A percentile compares a stretch with the other conserved stretches of the same genome.
These are phyloP conservation scores for Amblyjoppa fuscipennis DNA, from an alignment of 2,888 invertebrate genomes.

Conservation along the genomic window DNA sequence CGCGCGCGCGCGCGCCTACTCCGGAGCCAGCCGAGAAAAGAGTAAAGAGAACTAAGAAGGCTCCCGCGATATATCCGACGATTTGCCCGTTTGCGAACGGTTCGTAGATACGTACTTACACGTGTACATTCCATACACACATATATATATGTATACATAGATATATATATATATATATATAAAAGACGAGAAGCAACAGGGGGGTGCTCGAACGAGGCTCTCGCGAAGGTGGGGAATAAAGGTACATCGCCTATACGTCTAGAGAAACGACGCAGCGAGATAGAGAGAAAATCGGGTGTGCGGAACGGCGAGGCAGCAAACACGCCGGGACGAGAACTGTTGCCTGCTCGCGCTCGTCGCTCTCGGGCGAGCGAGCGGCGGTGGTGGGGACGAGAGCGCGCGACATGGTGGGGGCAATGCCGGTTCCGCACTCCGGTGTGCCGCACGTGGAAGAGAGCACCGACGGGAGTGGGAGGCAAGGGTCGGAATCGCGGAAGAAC, in stretches of 20 bases:
- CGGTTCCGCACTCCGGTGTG: slow-evolving; percentile 49
- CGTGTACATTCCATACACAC: not conserved
- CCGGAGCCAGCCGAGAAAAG: slow-evolving; percentile 23
- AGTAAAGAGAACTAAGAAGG: slow-evolving; percentile 28
- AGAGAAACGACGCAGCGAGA: slow-evolving; percentile 37
- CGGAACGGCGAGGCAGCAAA: slow-evolving; percentile 38
- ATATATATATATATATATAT: not conserved
- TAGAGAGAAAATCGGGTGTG: slow-evolving; percentile 41
- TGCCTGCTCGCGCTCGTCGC: slow-evolving; percentile 40
- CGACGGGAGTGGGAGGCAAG: slow-evolving; percentile 31
- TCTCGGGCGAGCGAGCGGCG: not conserved
- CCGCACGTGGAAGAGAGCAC: slow-evolving; percentile 64
- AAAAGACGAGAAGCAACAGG: slow-evolving; percentile 18
- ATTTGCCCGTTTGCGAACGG: slow-evolving; percentile 47
- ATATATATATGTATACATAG: not conserved
- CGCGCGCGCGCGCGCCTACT: slow-evolving; percentile 58
- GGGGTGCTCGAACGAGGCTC: slow-evolving; percentile 7
- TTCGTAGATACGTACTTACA: slow-evolving; percentile 5
- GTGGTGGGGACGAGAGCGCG: slow-evolving; percentile 41
- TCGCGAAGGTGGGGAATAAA: slow-evolving; percentile 8
- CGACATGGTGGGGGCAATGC: slow-evolving; percentile 37
- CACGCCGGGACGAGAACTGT: slow-evolving; percentile 52
- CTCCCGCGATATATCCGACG: slow-evolving; percentile 36
- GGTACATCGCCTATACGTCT: slow-evolving; percentile 6
- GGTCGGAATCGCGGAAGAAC: slow-evolving; percentile 33